These are phyloP conservation scores for Notoglanidium macrostoma DNA, from an alignment of 2,797 vertebrate genomes.

Conservation along the genomic window DNA sequence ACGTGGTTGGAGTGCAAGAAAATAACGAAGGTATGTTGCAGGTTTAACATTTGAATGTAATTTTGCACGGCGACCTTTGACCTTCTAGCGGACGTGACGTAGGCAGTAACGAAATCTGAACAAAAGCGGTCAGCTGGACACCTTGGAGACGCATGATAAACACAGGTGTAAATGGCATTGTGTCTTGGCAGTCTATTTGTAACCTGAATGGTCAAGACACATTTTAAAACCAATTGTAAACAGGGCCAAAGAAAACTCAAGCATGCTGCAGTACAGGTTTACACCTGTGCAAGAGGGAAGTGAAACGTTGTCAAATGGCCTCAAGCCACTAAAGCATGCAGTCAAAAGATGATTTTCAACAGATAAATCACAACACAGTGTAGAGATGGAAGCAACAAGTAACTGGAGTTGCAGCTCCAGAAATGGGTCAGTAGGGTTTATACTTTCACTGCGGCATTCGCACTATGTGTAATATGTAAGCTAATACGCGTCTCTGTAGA, in stretches of 20 bases:
- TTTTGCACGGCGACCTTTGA: too few species aligned
- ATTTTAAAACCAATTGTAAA: too few species aligned
- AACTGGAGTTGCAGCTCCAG: slow-evolving; percentile 3
- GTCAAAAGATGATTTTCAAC: neutral
- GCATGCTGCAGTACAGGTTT: neutral
- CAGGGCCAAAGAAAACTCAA: neutral
- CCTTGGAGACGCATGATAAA: too few species aligned
- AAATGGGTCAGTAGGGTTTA: slow-evolving; percentile 15
- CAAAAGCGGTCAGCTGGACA: too few species aligned
- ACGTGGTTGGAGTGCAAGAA: too few species aligned
- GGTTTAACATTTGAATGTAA: too few species aligned
- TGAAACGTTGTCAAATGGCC: neutral
- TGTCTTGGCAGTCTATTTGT: too few species aligned
- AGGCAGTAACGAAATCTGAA: too few species aligned
- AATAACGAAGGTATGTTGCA: too few species aligned
- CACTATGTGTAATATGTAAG: slow-evolving; percentile 26
- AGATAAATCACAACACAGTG: neutral
- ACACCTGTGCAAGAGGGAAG: neutral
- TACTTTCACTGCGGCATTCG: slow-evolving; percentile 21
- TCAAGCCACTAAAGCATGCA: neutral
- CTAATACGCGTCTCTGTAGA: neutral
- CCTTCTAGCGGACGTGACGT: too few species aligned
- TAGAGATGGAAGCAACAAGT: neutral
- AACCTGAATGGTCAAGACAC: too few species aligned
- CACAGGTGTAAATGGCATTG: too few species aligned